phyloP scores from a whole-genome alignment of 1,140 invertebrate species.

The Medauroidea extradentata region DNA sequence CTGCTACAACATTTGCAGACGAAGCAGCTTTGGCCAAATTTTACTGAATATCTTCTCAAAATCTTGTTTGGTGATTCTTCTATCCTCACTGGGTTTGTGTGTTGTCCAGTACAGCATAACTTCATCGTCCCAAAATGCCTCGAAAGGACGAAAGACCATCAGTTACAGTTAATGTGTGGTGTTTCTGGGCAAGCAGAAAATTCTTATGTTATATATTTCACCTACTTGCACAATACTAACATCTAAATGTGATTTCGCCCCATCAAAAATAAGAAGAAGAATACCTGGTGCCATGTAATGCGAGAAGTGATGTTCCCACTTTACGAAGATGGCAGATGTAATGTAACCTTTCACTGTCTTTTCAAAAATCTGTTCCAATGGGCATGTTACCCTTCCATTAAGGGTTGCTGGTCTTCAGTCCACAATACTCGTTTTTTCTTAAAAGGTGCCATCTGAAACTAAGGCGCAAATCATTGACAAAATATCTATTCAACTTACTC shows the following conservation, averaged over 20 bases:
- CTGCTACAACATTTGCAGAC: constrained; percentile 25
- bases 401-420: too few relatives aligned
- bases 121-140: constrained; percentile 39
- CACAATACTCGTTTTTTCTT: too few relatives aligned
- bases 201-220: constrained; percentile 31
- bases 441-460: too few relatives aligned
- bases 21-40: constrained; percentile 32
- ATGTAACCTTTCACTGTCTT: constrained; percentile 41
- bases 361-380: constrained; percentile 24
- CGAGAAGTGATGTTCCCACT: constrained; percentile 36
- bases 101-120: constrained; percentile 16
- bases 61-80: constrained; percentile 28
- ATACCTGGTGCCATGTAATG: constrained; percentile 29
- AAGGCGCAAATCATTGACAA: too few relatives aligned
- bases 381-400: constrained; percentile 28
- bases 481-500: too few relatives aligned
- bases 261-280: constrained; percentile 40
- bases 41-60: constrained; percentile 35
- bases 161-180: constrained; percentile 42
- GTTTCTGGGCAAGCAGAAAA: too few relatives aligned
- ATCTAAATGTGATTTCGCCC: constrained; percentile 36
- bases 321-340: constrained; percentile 34
- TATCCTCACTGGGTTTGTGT: constrained; percentile 15
- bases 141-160: constrained; percentile 34
- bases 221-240: constrained; percentile 28